Base-by-base conservation (phyloP, 1,140 invertebrate genomes). In the Ericerus pela region DNA sequence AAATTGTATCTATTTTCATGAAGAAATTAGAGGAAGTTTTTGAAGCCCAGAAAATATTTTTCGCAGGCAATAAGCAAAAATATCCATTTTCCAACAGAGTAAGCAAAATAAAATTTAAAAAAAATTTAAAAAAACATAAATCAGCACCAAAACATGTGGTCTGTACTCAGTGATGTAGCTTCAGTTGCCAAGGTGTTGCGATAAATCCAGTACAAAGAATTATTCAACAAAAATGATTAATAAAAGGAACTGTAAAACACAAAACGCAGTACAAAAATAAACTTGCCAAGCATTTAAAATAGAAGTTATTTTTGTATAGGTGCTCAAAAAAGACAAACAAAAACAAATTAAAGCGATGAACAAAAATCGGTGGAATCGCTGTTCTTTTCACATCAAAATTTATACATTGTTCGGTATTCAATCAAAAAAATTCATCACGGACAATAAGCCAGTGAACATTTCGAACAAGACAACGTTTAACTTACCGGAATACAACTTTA, bases 131-230 rank as follows among this genome's bases (percentile, higher is more conserved):
- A n/a, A n/a, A n/a, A n/a, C n/a, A n/a, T n/a, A n/a, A n/a, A n/a
- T n/a, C n/a, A n/a, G n/a, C n/a, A n/a, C n/a, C n/a, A n/a, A n/a
- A n/a, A n/a, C n/a, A n/a, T n/a, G n/a, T n/a, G n/a, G n/a, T n/a
- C n/a, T 24, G 41, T 24, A 47, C 26, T 33, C 20, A 10, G 14
- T 24, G 41, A 22, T 47, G 20, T 24, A 47, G 11, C 41, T 47
- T 47, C 41, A 33, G 22, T 47, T 8, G 11, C 41, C 41, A 47
- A 47, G 41, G 41, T 47, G 41, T 47, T 47, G 41, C 41, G 41
- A 47, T 4, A 47, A 24, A 47, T 10, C 41, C 41, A 24, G 10
- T 14, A 24, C 41, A 16, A 8, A 47, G n/a, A 41, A 41, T 47
- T 14, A 47, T 47, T 22, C 20, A 47, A 38, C 36, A 38, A 14